Evolutionary conservation across 2,888 invertebrate genomes (phyloP).

Genomic region (Chrysolina haemoptera): DNA sequence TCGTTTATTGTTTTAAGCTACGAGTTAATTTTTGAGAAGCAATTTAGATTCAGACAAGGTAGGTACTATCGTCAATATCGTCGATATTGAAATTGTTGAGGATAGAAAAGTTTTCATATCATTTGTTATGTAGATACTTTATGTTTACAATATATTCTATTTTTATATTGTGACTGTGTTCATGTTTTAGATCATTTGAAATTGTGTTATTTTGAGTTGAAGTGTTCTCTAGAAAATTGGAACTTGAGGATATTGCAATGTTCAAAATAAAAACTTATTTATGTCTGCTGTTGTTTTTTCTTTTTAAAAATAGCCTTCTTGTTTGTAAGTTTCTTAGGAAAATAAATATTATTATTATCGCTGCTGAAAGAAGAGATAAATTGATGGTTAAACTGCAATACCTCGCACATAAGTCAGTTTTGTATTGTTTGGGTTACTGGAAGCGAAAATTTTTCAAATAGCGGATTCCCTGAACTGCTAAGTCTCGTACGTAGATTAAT

Average conservation of each 20-base stretch:
- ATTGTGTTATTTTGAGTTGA: slow-evolving; percentile 36
- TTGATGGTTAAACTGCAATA: too few relatives aligned
- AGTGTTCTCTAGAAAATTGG: neutral
- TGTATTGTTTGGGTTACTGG: too few relatives aligned
- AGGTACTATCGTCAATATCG: slow-evolving; percentile 25
- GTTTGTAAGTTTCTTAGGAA: too few relatives aligned
- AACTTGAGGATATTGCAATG: slow-evolving; percentile 40
- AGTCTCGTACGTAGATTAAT: too few relatives aligned
- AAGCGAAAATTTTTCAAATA: too few relatives aligned
- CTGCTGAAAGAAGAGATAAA: too few relatives aligned
- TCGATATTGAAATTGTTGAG: slow-evolving; percentile 45
- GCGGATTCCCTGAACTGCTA: too few relatives aligned
- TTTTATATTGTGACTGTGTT: slow-evolving; percentile 51
- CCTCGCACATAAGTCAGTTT: too few relatives aligned
- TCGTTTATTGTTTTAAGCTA: neutral
- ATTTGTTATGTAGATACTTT: slow-evolving; percentile 40
- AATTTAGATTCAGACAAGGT: slow-evolving; percentile 8
- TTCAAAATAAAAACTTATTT: slow-evolving; percentile 43
- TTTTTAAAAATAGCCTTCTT: neutral
- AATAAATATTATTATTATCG: too few relatives aligned
- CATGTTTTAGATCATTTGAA: slow-evolving; percentile 35
- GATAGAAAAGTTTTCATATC: slow-evolving; percentile 45
- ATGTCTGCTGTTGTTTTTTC: slow-evolving; percentile 21
- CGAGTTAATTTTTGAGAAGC: neutral
- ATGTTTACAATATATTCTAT: slow-evolving; percentile 48